Evolutionary conservation across 2,113 vertebrate species (phyloP).

Genomic region (Dicentrarchus labrax): DNA sequence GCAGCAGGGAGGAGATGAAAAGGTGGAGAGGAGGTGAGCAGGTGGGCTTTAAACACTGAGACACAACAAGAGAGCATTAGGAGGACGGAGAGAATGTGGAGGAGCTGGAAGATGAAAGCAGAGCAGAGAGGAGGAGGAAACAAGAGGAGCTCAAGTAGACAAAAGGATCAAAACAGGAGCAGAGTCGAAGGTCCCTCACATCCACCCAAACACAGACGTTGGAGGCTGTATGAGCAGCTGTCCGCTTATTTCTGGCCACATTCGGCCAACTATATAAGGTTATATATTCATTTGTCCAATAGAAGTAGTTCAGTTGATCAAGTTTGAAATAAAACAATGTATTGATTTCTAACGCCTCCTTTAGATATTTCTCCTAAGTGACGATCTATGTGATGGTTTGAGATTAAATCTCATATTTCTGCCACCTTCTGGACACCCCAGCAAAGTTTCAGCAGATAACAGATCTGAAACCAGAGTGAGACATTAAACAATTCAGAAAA

Average conservation of each 20-base stretch:
- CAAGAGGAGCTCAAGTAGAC: not conserved
- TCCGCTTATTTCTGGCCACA: not conserved
- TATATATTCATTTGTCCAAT: too few relatives aligned
- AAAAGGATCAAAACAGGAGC: not conserved
- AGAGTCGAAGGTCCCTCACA: not conserved
- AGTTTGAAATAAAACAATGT: too few relatives aligned
- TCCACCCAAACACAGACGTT: not conserved
- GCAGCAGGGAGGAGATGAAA: constrained; percentile 36
- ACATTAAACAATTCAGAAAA: not conserved
- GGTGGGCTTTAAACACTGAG: constrained; percentile 52
- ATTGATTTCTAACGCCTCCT: too few relatives aligned
- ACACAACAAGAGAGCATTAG: constrained; percentile 56
- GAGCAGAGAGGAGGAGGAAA: constrained; percentile 16
- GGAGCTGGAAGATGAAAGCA: constrained; percentile 51
- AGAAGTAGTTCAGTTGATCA: too few relatives aligned
- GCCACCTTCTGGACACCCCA: too few relatives aligned
- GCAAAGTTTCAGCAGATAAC: too few relatives aligned
- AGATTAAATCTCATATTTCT: too few relatives aligned
- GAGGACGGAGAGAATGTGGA: constrained; percentile 8
- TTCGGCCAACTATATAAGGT: too few relatives aligned
- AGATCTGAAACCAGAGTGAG: not conserved
- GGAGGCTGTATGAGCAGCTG: not conserved
- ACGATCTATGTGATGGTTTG: too few relatives aligned
- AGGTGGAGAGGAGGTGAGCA: constrained; percentile 48
- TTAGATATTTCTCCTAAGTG: too few relatives aligned